These are phyloP conservation scores for Acromyrmex echinatior DNA, from an alignment of 1,140 invertebrate genomes.

Conservation along the genomic window DNA sequence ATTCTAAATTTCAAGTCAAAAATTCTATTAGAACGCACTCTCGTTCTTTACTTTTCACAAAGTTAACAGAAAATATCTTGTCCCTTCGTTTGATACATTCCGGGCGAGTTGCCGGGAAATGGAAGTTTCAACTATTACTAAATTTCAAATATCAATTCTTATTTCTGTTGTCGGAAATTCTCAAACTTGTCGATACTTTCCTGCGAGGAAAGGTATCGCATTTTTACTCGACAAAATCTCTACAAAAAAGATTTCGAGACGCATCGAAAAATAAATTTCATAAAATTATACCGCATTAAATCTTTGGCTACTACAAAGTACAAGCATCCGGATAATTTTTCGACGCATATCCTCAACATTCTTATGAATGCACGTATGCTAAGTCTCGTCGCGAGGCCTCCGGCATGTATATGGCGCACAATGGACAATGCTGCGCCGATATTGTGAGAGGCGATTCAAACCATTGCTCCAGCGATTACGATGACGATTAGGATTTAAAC, in stretches of 20 bases:
- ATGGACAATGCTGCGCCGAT: slow-evolving; percentile 70
- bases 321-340: slow-evolving; percentile 17
- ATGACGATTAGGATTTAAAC: slow-evolving; percentile 65
- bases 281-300: neutral
- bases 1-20: slow-evolving; percentile 20
- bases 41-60: neutral
- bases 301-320: neutral
- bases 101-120: neutral
- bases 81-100: slow-evolving; percentile 19
- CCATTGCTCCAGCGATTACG: slow-evolving; percentile 49
- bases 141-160: slow-evolving; percentile 22
- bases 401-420: slow-evolving; percentile 53
- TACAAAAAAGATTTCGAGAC: neutral
- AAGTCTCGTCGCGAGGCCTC: slow-evolving; percentile 23
- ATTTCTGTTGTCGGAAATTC: slow-evolving; percentile 14
- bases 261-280: neutral
- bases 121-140: neutral
- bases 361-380: slow-evolving; percentile 49
- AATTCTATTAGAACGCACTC: slow-evolving; percentile 1
- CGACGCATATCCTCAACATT: neutral
- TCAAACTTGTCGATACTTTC: neutral
- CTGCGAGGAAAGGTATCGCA: neutral
- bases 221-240: neutral
- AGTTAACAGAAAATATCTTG: slow-evolving; percentile 19
- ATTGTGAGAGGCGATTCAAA: slow-evolving; percentile 55